phyloP scores from a whole-genome alignment of 2,888 invertebrate genomes.

The Catocala sponsa region DNA sequence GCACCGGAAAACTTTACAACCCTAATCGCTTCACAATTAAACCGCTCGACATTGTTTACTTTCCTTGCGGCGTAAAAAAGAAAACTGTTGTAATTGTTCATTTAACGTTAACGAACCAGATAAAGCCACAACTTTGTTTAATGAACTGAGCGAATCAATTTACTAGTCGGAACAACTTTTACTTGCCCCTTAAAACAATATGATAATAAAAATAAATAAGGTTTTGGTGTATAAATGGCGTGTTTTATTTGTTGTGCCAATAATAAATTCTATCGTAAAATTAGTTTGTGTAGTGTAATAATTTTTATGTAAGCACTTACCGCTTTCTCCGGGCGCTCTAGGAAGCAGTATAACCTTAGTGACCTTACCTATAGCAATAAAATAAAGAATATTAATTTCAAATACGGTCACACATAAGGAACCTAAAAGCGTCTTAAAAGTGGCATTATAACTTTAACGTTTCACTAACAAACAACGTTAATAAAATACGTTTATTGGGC shows the following conservation, averaged over 20 bases:
- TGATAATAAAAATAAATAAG: neutral
- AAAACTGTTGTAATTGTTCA: conserved; percentile 41
- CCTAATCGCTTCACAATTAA: conserved; percentile 84
- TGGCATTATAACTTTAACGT: conserved; percentile 55
- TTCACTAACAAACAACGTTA: conserved; percentile 50
- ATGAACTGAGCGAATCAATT: conserved; percentile 8
- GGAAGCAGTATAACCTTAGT: conserved; percentile 47
- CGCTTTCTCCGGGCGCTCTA: conserved; percentile 28
- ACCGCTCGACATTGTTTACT: conserved; percentile 78
- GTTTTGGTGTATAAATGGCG: neutral
- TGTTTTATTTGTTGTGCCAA: neutral
- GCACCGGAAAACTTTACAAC: conserved; percentile 85
- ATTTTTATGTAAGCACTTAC: conserved; percentile 47
- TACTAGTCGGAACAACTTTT: conserved; percentile 4
- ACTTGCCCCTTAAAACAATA: neutral
- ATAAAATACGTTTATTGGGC: conserved; percentile 62
- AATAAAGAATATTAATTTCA: conserved; percentile 56
- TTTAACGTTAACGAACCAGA: conserved; percentile 40
- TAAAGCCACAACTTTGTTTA: conserved; percentile 26
- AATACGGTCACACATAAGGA: conserved; percentile 53
- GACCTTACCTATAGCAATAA: conserved; percentile 69
- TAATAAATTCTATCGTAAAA: conserved; percentile 11
- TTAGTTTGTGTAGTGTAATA: conserved; percentile 23
- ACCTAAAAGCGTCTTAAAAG: conserved; percentile 54
- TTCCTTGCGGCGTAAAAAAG: conserved; percentile 64